Base-by-base conservation (phyloP, 2,888 invertebrate species). In the Sipha maydis region DNA sequence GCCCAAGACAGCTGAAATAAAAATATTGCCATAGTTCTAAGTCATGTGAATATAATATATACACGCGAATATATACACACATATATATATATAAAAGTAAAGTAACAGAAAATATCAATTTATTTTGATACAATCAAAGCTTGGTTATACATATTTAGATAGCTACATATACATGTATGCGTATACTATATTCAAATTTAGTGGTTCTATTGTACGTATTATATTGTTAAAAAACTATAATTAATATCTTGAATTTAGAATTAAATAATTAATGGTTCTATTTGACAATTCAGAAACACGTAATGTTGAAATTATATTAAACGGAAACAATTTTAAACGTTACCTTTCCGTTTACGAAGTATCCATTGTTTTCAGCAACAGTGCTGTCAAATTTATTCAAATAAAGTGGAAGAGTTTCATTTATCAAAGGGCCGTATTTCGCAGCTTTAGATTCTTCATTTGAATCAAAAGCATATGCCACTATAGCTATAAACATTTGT, bases 301-400 rank as follows among this genome's bases (percentile, higher is more conserved):
- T 61, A 61, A 25, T 25, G 8, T 25, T 61, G 14, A 61, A 48
- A 48, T 48, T 9, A 61, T 4, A 25, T 0, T 61, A 61, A 3
- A 3, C 14, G 48, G 48, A 48, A 48, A 48, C 14, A 48, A 48
- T 48, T 48, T 11, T 48, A 48, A 3, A 48, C 48, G 92, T 91
- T 21, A 92, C 90, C 85, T 85, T 92, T 90, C 92, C 92, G 90
- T 93, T 92, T 90, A 93, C 94, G 89, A 95, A 92, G 91, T 94
- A 93, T 25, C 95, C 95, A 25, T 93, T 93, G 91, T 94, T 94
- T 89, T 93, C 93, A 91, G 94, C 93, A 5, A 94, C 92, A 80
- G 94, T 92, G 9, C 92, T 92, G 79, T 95, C 93, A 3, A 95
- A 91, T 90, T 93, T 94, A 85, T 93, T 93, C 92, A 94, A 91